Base-by-base conservation (phyloP, 2,888 invertebrate species). In the Leptopilina drosophilae region DNA sequence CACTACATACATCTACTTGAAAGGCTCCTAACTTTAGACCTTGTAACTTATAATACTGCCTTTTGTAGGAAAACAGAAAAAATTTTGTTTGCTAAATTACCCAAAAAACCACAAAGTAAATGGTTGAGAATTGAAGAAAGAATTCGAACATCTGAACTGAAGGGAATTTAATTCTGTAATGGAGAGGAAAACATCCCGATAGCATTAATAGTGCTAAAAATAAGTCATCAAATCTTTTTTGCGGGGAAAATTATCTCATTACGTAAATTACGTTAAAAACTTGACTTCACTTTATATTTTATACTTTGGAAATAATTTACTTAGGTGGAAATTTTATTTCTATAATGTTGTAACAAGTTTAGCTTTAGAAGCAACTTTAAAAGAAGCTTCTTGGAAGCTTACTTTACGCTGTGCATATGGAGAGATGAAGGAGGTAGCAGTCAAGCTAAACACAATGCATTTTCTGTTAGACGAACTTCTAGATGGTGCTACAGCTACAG, bases 401-500 rank as follows among this genome's bases (percentile, higher is more conserved):
- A 20, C 62, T 15, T 62, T 7, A 20, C 20, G 20, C 62, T 15
- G 62, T 20, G 20, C 15, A 62, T 62, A 62, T 15, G 62, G 20
- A 15, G 62, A 62, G 49, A 26, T 69, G 8, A 49, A 69, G 26
- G 14, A 62, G 62, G 15, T 62, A 62, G 62, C n/a, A 62, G 20
- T 69, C 49, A 26, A 49, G 11, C 12, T 69, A 69, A 69, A 42
- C 20, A 26, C 67, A 69, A 46, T 69, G 46, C 49, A 69, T 69
- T 49, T 69, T 69, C 49, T 20, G 49, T 7, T 49, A 49, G 67
- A 69, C 20, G 15, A 69, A 69, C 67, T 69, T 49, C 14, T 26
- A 12, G 67, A 15, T 49, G 20, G 20, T 69, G 49, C 14, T 15
- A 66, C 33, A 66, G 49, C 49, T 49, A 66, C 49, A 69, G 46